Percentiles rank a stretch among this genome's conserved stretches.
phyloP scores from a whole-genome alignment of 2,113 vertebrate genomes.

The Campylomormyrus tamandua region DNA sequence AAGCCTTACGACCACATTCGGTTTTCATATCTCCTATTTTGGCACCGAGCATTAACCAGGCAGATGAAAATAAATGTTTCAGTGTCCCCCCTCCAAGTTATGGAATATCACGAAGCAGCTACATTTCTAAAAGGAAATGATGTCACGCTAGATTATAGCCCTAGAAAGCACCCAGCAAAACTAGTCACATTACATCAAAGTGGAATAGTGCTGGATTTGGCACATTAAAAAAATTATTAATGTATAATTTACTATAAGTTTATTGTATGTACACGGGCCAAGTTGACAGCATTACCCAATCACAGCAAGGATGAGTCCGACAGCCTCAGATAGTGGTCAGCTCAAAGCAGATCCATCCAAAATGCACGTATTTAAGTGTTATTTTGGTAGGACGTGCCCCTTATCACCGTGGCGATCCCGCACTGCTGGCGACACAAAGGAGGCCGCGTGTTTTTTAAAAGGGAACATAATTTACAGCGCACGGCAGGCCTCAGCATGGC shows the following conservation, averaged over 20 bases:
- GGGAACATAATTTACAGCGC: slow-evolving; percentile 84
- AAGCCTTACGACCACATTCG: not conserved
- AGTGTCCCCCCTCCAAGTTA: not conserved
- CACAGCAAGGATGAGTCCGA: not conserved
- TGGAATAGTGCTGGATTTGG: not conserved
- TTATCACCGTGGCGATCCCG: slow-evolving; percentile 20
- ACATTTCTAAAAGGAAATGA: not conserved
- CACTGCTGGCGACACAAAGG: slow-evolving; percentile 18
- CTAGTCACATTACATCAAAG: not conserved
- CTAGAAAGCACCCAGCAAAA: not conserved
- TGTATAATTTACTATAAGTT: not conserved
- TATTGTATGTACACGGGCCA: not conserved
- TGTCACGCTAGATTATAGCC: not conserved
- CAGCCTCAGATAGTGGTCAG: not conserved
- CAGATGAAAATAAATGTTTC: not conserved
- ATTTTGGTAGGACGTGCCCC: slow-evolving; percentile 36
- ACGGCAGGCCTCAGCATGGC: slow-evolving; percentile 65
- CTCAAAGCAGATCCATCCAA: not conserved
- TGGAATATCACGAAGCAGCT: not conserved
- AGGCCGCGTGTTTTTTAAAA: slow-evolving; percentile 59
- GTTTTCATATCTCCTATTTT: not conserved
- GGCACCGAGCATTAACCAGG: not conserved
- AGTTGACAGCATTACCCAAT: not conserved
- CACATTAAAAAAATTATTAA: not conserved
- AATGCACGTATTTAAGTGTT: slow-evolving; percentile 28